A percentile compares a stretch with the other conserved stretches of the same genome.
Conservation (phyloP, 1,140 invertebrate species). For the Pseudachorutes palmiensis region DNA sequence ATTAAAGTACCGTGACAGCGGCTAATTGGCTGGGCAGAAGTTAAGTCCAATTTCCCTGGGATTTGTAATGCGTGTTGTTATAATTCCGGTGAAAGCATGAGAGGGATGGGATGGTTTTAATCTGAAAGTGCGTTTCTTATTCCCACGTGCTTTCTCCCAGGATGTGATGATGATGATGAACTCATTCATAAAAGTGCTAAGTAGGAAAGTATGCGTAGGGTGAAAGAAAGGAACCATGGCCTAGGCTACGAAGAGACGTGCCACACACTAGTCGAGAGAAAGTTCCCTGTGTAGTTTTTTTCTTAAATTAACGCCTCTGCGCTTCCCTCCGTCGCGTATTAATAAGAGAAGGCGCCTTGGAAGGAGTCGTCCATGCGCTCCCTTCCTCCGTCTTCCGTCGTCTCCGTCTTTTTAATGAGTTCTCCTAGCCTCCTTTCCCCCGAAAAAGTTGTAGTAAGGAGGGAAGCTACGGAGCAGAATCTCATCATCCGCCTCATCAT, state of each 20-base stretch:
- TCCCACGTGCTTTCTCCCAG: too few relatives aligned
- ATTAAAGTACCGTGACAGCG: too few relatives aligned
- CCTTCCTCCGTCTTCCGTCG: not conserved
- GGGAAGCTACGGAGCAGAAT: not conserved
- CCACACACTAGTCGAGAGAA: not conserved
- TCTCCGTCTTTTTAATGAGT: not conserved
- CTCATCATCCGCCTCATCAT: constrained; percentile 1
- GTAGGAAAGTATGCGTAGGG: constrained; percentile 17
- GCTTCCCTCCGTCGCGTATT: constrained; percentile 3
- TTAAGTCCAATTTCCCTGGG: too few relatives aligned
- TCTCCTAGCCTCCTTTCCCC: not conserved
- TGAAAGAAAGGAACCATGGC: not conserved
- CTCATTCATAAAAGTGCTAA: constrained; percentile 28
- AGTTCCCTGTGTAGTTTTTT: not conserved
- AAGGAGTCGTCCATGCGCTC: not conserved
- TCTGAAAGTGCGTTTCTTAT: too few relatives aligned
- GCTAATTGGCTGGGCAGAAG: too few relatives aligned
- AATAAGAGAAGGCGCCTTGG: not conserved
- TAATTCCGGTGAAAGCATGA: too few relatives aligned
- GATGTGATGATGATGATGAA: not conserved
- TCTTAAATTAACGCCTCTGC: constrained; percentile 12
- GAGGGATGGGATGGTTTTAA: too few relatives aligned
- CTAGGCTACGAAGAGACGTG: not conserved
- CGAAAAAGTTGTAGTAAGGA: not conserved
- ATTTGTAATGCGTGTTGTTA: too few relatives aligned